Conservation (phyloP, 2,888 invertebrate genomes). For the Cantharis nigra region DNA sequence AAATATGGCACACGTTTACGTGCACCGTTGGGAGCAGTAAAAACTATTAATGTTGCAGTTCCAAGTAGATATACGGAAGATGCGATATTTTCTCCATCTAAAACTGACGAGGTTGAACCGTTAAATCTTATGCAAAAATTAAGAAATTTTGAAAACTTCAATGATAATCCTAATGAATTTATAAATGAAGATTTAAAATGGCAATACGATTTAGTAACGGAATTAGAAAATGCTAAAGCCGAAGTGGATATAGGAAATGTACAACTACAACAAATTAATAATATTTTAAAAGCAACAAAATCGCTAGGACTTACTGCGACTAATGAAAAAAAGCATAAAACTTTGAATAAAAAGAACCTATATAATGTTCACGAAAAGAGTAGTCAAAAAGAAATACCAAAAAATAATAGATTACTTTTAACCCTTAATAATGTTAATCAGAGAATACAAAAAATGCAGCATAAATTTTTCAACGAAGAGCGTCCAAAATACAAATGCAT, state of each 20-base stretch:
- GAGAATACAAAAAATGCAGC: slow-evolving; percentile 42
- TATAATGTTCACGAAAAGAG: neutral
- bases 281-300: slow-evolving; percentile 23
- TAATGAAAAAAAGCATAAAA: slow-evolving; percentile 11
- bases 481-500: slow-evolving; percentile 31
- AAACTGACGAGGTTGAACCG: slow-evolving; percentile 2
- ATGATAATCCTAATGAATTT: neutral
- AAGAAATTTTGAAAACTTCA: slow-evolving; percentile 1
- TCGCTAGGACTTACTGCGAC: neutral
- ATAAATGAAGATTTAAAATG: neutral
- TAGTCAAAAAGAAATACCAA: neutral
- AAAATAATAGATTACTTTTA: slow-evolving; percentile 37
- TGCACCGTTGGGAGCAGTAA: slow-evolving; percentile 22
- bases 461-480: slow-evolving; percentile 38
- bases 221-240: slow-evolving; percentile 30
- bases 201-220: slow-evolving; percentile 22
- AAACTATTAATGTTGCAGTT: slow-evolving; percentile 28
- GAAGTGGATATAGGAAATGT: slow-evolving; percentile 36
- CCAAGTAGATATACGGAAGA: slow-evolving; percentile 14
- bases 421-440: slow-evolving; percentile 40
- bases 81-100: slow-evolving; percentile 17
- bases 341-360: neutral
- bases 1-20: slow-evolving; percentile 24
- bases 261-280: slow-evolving; percentile 38
- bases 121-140: neutral